Conservation (phyloP, 2,113 vertebrate genomes). For the Lethenteron reissneri region DNA sequence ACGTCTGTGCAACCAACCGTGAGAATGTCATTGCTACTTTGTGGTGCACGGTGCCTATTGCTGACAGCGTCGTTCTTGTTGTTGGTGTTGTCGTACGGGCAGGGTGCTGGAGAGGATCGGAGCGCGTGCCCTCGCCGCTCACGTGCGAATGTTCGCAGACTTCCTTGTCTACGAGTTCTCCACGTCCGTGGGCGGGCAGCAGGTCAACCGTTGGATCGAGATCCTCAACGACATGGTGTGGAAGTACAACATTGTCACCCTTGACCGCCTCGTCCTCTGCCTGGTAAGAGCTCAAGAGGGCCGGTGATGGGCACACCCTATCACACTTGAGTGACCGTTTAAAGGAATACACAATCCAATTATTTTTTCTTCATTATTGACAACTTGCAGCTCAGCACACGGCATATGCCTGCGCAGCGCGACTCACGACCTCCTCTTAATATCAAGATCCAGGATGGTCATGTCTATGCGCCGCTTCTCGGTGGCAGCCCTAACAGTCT, state of each 20-base stretch:
- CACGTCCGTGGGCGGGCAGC: constrained; percentile 83
- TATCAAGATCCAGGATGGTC: too few species aligned
- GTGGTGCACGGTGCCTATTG: background rate
- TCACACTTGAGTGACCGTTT: too few species aligned
- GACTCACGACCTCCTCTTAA: too few species aligned
- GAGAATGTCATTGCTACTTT: background rate
- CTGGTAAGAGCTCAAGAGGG: constrained; percentile 35
- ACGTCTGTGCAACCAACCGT: background rate
- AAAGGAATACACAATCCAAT: too few species aligned
- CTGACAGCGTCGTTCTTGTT: background rate
- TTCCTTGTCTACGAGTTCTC: constrained; percentile 96
- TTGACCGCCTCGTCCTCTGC: constrained; percentile 81
- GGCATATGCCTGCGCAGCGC: too few species aligned
- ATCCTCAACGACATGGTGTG: constrained; percentile 99
- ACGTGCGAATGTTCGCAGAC: constrained; percentile 87
- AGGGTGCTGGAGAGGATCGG: constrained; percentile 89
- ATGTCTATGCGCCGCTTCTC: too few species aligned
- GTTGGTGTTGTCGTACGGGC: constrained; percentile 6
- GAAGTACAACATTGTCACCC: constrained; percentile 96
- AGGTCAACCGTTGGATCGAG: constrained; percentile 96
- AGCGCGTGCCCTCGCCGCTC: constrained; percentile 74
- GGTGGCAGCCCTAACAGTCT: too few species aligned
- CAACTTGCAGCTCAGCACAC: too few species aligned
- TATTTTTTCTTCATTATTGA: too few species aligned
- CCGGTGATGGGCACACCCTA: too few species aligned